phyloP scores from a whole-genome alignment of 2,113 vertebrate species.

The Nycticebus coucang region DNA sequence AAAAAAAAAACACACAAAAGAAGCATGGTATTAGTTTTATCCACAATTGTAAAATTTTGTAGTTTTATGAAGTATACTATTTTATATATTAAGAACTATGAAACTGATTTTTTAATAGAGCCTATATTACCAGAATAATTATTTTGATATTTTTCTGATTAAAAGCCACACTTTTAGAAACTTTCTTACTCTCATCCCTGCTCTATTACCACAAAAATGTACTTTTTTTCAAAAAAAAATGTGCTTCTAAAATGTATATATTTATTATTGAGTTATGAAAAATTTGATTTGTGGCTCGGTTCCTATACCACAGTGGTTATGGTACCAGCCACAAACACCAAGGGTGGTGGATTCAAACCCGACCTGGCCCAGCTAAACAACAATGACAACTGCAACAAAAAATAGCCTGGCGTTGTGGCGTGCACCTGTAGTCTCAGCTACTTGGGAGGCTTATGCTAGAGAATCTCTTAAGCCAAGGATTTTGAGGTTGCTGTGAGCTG shows the following conservation, averaged over 20 bases:
- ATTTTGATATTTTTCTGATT: constrained; percentile 48
- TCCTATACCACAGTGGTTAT: too few species aligned
- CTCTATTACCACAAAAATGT: constrained; percentile 11
- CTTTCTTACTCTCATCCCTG: background rate
- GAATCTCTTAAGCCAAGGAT: too few species aligned
- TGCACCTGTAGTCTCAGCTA: too few species aligned
- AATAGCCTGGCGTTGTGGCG: too few species aligned
- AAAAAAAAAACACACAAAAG: too few species aligned
- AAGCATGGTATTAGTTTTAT: background rate
- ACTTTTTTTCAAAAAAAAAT: background rate
- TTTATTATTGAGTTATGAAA: constrained; percentile 2
- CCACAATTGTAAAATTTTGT: background rate
- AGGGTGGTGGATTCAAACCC: too few species aligned
- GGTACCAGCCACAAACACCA: too few species aligned
- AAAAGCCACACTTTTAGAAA: constrained; percentile 34
- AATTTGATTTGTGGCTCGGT: background rate
- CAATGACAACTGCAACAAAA: too few species aligned
- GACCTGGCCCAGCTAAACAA: too few species aligned
- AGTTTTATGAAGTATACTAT: constrained; percentile 13
- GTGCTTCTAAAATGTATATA: background rate
- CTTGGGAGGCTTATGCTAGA: too few species aligned
- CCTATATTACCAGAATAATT: constrained; percentile 36
- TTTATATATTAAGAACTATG: background rate
- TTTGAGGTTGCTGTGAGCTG: too few species aligned
- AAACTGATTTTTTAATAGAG: constrained; percentile 38